phyloP scores from a whole-genome alignment of 2,113 vertebrate genomes.

The Suncus etruscus region DNA sequence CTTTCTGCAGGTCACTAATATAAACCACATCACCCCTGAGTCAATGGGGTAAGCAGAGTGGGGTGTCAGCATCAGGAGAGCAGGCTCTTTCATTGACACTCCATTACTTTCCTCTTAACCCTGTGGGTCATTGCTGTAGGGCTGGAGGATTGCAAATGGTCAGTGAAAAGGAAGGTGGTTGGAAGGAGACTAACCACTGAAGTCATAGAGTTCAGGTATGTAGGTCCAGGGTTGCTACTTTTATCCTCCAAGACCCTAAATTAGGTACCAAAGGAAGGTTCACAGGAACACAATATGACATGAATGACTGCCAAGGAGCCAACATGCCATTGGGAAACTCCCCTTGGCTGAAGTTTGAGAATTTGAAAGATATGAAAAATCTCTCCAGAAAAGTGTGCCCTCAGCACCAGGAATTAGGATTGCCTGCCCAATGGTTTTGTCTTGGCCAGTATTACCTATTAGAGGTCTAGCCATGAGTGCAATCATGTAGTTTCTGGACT shows the following conservation, averaged over 20 bases:
- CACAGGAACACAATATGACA: constrained; percentile 1
- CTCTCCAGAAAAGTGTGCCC: constrained; percentile 11
- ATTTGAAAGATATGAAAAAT: neutral
- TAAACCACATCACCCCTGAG: constrained; percentile 89
- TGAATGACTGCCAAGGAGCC: constrained; percentile 41
- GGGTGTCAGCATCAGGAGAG: constrained; percentile 79
- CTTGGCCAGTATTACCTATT: neutral
- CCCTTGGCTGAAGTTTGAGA: constrained; percentile 7
- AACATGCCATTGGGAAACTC: constrained; percentile 27
- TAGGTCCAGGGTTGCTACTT: neutral
- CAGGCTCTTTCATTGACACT: constrained; percentile 79
- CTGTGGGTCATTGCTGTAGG: constrained; percentile 75
- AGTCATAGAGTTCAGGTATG: neutral
- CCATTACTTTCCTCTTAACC: constrained; percentile 82
- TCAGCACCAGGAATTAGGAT: neutral
- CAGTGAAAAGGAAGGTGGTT: constrained; percentile 73
- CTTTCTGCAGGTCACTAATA: constrained; percentile 91
- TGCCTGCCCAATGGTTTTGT: neutral
- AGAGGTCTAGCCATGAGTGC: neutral
- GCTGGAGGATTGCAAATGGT: constrained; percentile 76
- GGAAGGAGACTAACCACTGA: constrained; percentile 65
- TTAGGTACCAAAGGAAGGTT: neutral
- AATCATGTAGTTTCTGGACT: neutral
- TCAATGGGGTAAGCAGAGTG: constrained; percentile 49
- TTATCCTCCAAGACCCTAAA: neutral